Conservation (phyloP, 1,140 invertebrate genomes). For the Anastrepha obliqua region DNA sequence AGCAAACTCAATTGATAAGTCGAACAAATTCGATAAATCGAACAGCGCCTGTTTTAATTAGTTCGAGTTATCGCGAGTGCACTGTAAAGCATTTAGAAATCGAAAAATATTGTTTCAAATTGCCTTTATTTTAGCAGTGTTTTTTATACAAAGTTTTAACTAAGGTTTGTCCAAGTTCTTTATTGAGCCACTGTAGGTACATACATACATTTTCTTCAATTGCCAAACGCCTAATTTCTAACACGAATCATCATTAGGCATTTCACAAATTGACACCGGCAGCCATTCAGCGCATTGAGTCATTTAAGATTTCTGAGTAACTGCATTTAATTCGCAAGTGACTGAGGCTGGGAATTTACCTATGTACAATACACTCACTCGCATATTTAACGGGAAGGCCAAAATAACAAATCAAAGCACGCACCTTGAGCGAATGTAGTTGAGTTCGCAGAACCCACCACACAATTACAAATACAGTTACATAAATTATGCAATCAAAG, state of each 20-base stretch:
- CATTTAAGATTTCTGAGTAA: not conserved
- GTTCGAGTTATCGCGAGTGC: too few relatives aligned
- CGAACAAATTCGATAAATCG: too few relatives aligned
- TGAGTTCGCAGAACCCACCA: not conserved
- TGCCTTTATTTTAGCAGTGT: too few relatives aligned
- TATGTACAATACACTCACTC: not conserved
- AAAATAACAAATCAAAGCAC: not conserved
- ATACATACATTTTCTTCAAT: too few relatives aligned
- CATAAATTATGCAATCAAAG: constrained; percentile 12
- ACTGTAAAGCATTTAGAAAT: too few relatives aligned
- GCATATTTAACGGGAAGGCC: not conserved
- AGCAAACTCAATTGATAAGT: too few relatives aligned
- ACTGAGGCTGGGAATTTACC: not conserved
- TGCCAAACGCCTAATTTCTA: not conserved
- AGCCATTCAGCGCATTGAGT: not conserved
- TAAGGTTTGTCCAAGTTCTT: too few relatives aligned
- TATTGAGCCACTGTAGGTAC: too few relatives aligned
- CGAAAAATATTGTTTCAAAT: too few relatives aligned
- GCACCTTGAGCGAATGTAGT: not conserved
- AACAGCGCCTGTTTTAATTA: too few relatives aligned
- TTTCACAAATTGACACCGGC: not conserved
- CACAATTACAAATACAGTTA: too few relatives aligned
- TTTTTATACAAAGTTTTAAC: too few relatives aligned
- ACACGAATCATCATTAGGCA: not conserved
- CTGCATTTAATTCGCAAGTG: not conserved